A percentile compares a stretch with the other conserved stretches of the same genome.
Conservation (phyloP, 2,797 vertebrate species). For the Thaleichthys pacificus region DNA sequence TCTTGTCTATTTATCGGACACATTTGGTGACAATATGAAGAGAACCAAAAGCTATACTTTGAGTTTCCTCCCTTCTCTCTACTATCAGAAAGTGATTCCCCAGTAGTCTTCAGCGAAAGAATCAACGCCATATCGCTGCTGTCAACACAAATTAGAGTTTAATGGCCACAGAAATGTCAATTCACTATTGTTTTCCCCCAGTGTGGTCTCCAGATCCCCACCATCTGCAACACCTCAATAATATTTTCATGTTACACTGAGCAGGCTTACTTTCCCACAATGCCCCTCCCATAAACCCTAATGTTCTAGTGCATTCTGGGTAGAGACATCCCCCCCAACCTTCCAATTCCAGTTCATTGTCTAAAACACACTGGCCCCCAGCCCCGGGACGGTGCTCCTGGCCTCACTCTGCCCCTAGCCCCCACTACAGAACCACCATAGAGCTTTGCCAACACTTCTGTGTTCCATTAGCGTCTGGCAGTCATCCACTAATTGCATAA, state of each 20-base stretch:
- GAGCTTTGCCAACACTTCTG: constrained; percentile 62
- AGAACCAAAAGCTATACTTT: neutral
- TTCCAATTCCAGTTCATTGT: constrained; percentile 56
- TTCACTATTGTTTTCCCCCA: constrained; percentile 61
- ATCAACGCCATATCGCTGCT: constrained; percentile 49
- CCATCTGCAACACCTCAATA: constrained; percentile 70
- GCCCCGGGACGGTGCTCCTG: constrained; percentile 53
- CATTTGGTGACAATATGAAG: neutral
- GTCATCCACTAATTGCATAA: constrained; percentile 75
- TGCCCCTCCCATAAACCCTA: constrained; percentile 47
- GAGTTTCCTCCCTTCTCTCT: constrained; percentile 28
- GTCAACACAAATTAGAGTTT: constrained; percentile 71
- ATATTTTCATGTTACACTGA: constrained; percentile 65
- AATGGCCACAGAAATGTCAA: constrained; percentile 66
- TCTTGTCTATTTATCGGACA: neutral
- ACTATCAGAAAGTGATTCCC: constrained; percentile 58
- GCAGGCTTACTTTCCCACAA: constrained; percentile 63
- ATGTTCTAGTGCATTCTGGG: constrained; percentile 43
- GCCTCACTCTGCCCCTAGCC: constrained; percentile 40
- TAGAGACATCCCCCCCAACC: constrained; percentile 44
- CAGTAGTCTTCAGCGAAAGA: constrained; percentile 45
- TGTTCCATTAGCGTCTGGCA: constrained; percentile 67
- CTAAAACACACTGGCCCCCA: constrained; percentile 47
- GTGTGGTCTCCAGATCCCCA: constrained; percentile 55
- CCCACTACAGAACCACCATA: constrained; percentile 50